Evolutionary conservation across 2,113 vertebrate species (phyloP).

Genomic region (Cheilinus undulatus): DNA sequence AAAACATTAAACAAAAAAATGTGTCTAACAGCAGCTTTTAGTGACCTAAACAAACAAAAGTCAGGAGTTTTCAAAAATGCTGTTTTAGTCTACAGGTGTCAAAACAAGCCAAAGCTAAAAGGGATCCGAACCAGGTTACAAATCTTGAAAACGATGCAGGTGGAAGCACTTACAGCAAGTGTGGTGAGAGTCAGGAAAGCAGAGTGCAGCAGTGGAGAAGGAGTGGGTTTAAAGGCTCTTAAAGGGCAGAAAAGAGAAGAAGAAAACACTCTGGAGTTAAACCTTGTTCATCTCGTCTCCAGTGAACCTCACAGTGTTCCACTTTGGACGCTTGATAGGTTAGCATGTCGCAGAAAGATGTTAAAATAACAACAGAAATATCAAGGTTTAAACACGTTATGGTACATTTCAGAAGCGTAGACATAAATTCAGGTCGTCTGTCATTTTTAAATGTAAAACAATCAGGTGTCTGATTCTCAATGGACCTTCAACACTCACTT

Average conservation of each 20-base stretch:
- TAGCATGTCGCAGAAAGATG: conserved; percentile 86
- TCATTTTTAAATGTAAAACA: not conserved
- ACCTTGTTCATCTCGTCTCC: conserved; percentile 63
- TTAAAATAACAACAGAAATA: conserved; percentile 29
- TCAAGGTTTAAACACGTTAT: conserved; percentile 10
- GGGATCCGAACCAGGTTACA: not conserved
- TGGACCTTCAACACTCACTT: conserved; percentile 84
- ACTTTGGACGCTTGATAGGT: conserved; percentile 91
- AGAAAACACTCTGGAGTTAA: conserved; percentile 47
- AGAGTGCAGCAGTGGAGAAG: conserved; percentile 62
- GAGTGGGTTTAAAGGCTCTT: conserved; percentile 60
- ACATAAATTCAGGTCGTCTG: not conserved
- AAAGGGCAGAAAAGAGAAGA: conserved; percentile 42
- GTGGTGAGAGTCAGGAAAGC: conserved; percentile 65
- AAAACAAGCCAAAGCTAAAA: not conserved
- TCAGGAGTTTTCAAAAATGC: not conserved
- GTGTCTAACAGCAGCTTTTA: not conserved
- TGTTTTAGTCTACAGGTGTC: not conserved
- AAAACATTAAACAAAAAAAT: not conserved
- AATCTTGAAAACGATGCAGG: conserved; percentile 15
- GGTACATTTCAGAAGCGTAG: conserved; percentile 4
- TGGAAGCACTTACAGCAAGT: conserved; percentile 59
- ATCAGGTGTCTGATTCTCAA: not conserved
- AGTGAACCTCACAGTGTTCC: conserved; percentile 87
- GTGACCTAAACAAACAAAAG: not conserved